Evolutionary conservation across 2,797 vertebrate species (phyloP).

Genomic region (Tenualosa thibaudeaui): DNA sequence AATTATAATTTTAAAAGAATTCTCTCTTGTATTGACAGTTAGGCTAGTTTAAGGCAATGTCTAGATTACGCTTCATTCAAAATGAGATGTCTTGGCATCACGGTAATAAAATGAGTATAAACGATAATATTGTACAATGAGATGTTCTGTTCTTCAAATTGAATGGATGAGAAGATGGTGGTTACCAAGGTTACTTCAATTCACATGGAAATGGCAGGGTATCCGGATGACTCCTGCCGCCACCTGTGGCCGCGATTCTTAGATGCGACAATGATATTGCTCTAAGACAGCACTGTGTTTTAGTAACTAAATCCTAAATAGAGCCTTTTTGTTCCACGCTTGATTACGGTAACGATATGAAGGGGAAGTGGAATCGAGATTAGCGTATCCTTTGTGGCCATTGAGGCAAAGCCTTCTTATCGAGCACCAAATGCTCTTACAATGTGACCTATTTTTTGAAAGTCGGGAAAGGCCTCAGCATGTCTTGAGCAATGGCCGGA

Average conservation of each 20-base stretch:
- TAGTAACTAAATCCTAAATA: not conserved
- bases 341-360: not conserved
- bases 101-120: not conserved
- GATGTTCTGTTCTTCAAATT: not conserved
- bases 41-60: not conserved
- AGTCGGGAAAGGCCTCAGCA: not conserved
- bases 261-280: not conserved
- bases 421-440: conserved; percentile 14
- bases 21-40: no score
- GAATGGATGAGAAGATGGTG: not conserved
- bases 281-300: not conserved
- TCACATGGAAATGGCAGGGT: not conserved
- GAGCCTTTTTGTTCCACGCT: not conserved
- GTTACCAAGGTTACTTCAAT: not conserved
- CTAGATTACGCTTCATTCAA: not conserved
- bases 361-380: not conserved
- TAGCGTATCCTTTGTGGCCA: conserved; percentile 5
- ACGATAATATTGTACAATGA: not conserved
- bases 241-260: not conserved
- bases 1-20: no score
- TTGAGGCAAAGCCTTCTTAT: conserved; percentile 22
- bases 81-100: not conserved
- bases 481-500: not conserved
- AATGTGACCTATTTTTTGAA: conserved; percentile 9
- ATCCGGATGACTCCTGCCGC: not conserved